Conservation (phyloP, 2,113 vertebrate genomes). For the Cichladusa arquata region DNA sequence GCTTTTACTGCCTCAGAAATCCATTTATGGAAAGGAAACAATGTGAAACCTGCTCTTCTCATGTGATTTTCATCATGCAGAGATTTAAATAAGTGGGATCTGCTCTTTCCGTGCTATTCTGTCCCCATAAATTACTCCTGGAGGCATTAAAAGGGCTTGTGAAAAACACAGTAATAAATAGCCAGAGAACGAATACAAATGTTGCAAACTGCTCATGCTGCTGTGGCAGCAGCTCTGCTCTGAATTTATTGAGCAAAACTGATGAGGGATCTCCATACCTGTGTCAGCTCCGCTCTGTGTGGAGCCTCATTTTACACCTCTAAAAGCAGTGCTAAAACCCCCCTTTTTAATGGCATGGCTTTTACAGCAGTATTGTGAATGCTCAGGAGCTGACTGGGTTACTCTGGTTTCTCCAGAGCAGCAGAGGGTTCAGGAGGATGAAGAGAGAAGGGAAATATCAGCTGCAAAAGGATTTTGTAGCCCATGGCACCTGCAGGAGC, state of each 20-base stretch:
- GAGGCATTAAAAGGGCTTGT: slow-evolving; percentile 44
- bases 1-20: slow-evolving; percentile 23
- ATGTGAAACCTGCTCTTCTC: slow-evolving; percentile 21
- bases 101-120: not conserved
- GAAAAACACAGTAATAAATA: slow-evolving; percentile 50
- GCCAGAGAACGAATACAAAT: not conserved
- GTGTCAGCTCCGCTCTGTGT: not conserved
- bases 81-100: slow-evolving; percentile 26
- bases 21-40: not conserved
- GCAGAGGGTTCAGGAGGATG: not conserved
- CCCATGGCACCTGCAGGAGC: not conserved
- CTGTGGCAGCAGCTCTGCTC: slow-evolving; percentile 17
- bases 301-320: not conserved
- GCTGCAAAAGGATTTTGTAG: not conserved
- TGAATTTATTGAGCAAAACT: slow-evolving; percentile 29
- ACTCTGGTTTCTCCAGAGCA: not conserved
- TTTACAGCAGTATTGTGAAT: not conserved
- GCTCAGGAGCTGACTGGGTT: not conserved
- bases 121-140: slow-evolving; percentile 47
- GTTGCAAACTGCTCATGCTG: not conserved
- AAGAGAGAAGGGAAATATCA: not conserved
- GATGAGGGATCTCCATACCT: not conserved
- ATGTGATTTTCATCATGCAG: not conserved
- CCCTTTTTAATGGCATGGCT: not conserved
- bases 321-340: not conserved